phyloP scores from a whole-genome alignment of 2,888 invertebrate species.

The Eristalis tenax region DNA sequence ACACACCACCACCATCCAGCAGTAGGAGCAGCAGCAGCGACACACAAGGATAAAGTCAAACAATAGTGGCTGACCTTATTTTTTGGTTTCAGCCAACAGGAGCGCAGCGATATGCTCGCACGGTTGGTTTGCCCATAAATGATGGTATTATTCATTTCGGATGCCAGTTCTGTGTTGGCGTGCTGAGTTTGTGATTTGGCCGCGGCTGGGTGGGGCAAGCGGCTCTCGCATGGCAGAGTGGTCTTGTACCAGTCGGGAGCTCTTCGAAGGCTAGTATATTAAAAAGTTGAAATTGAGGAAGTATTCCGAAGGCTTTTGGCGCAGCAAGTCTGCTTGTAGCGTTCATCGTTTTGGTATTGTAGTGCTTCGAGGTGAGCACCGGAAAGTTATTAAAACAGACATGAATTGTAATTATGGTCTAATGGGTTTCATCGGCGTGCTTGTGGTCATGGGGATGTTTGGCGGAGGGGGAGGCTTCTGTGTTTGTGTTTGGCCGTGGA shows the following conservation, averaged over 20 bases:
- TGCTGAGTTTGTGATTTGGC: slow-evolving; percentile 15
- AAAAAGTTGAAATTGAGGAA: slow-evolving; percentile 39
- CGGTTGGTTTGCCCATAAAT: slow-evolving; percentile 57
- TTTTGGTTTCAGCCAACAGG: slow-evolving; percentile 47
- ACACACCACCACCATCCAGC: not conserved
- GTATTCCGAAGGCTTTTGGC: slow-evolving; percentile 1
- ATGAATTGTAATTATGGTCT: not conserved
- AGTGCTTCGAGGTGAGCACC: not conserved
- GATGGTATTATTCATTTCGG: slow-evolving; percentile 67
- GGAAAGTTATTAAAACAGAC: slow-evolving; percentile 1
- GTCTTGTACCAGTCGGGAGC: slow-evolving; percentile 19
- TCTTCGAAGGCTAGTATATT: slow-evolving; percentile 31
- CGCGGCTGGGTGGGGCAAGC: not conserved
- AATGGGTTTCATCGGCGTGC: not conserved
- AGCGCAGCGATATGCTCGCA: slow-evolving; percentile 51
- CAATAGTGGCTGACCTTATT: slow-evolving; percentile 67
- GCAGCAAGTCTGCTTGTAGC: not conserved
- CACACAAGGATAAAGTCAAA: slow-evolving; percentile 49
- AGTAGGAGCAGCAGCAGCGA: not conserved
- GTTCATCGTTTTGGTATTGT: not conserved
- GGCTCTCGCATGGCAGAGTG: not conserved
- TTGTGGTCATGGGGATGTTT: not conserved
- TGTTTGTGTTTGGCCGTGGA: too few species aligned
- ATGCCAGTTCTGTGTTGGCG: slow-evolving; percentile 40
- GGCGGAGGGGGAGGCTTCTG: not conserved